phyloP scores from a whole-genome alignment of 2,888 invertebrate genomes.

The Anodontia alba region DNA sequence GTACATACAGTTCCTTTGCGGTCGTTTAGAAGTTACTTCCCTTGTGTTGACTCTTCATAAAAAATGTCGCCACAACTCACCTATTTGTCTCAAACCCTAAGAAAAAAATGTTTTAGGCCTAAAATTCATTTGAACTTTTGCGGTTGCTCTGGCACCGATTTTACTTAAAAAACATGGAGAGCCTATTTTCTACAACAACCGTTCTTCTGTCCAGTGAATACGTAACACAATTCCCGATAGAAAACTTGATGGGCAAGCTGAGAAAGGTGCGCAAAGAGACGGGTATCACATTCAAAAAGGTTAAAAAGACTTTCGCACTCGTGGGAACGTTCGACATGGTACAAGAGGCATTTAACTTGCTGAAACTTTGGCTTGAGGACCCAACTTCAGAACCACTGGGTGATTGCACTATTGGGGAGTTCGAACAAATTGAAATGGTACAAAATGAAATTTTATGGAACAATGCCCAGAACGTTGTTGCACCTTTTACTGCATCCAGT shows the following conservation, averaged over 20 bases:
- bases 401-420: background rate
- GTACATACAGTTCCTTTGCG: too few relatives aligned
- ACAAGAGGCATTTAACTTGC: constrained; percentile 41
- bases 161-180: constrained; percentile 23
- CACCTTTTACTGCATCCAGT: too few relatives aligned
- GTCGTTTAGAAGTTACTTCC: too few relatives aligned
- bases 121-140: too few relatives aligned
- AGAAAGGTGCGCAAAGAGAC: constrained; percentile 42
- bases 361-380: constrained; percentile 36
- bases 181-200: constrained; percentile 40
- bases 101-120: too few relatives aligned
- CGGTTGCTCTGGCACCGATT: too few relatives aligned
- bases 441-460: background rate
- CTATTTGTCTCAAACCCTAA: too few relatives aligned
- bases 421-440: constrained; percentile 2
- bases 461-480: too few relatives aligned
- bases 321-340: constrained; percentile 46
- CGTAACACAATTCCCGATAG: constrained; percentile 13
- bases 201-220: constrained; percentile 46
- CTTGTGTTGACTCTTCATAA: too few relatives aligned
- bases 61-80: too few relatives aligned
- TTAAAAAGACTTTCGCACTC: constrained; percentile 44
- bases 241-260: constrained; percentile 39
- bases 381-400: constrained; percentile 38
- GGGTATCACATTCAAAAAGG: constrained; percentile 42